Percentiles rank a stretch among this genome's conserved stretches.
Evolutionary conservation across 2,113 vertebrate species (phyloP).

Genomic region (Lepus europaeus): DNA sequence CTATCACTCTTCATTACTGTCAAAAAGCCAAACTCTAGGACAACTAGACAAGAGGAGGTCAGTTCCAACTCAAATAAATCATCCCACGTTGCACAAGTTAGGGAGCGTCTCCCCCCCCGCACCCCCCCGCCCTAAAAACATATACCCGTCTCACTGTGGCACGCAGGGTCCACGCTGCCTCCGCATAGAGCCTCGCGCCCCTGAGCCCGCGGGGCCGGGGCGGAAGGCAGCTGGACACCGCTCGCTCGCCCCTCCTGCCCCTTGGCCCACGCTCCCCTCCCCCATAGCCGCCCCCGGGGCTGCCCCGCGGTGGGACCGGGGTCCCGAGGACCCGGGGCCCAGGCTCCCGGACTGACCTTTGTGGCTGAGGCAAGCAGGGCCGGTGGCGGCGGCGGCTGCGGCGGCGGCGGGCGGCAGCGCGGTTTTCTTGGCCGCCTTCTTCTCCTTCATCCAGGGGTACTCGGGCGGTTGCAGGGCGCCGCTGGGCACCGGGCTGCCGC

Average conservation of each 20-base stretch:
- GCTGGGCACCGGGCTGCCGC: conserved; percentile 92
- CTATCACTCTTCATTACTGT: conserved; percentile 99
- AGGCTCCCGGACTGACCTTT: conserved; percentile 94
- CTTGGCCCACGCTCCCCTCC: conserved; percentile 72
- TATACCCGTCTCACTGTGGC: conserved; percentile 71
- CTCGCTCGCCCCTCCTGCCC: conserved; percentile 67
- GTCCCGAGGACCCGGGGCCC: conserved; percentile 77
- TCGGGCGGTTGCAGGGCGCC: conserved; percentile 93
- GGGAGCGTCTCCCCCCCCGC: conserved; percentile 83
- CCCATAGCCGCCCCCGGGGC: conserved; percentile 50
- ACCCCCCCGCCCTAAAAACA: conserved; percentile 73
- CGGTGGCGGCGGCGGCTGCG: conserved; percentile 84
- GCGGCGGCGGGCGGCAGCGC: conserved; percentile 88
- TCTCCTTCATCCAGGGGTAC: conserved; percentile 99
- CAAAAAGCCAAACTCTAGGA: conserved; percentile 96
- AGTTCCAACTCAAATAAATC: conserved; percentile 95
- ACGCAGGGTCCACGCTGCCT: conserved; percentile 61
- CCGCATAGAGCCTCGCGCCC: conserved; percentile 56
- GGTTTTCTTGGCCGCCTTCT: conserved; percentile 96
- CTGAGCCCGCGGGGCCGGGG: conserved; percentile 64
- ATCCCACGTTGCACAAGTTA: conserved; percentile 92
- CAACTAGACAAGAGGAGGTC: conserved; percentile 93
- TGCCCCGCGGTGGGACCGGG: conserved; percentile 68
- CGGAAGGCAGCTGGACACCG: conserved; percentile 70
- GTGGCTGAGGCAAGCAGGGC: conserved; percentile 94